A percentile compares a stretch with the other conserved stretches of the same genome.
phyloP scores from a whole-genome alignment of 2,888 invertebrate genomes.

The Fabriciana adippe region DNA sequence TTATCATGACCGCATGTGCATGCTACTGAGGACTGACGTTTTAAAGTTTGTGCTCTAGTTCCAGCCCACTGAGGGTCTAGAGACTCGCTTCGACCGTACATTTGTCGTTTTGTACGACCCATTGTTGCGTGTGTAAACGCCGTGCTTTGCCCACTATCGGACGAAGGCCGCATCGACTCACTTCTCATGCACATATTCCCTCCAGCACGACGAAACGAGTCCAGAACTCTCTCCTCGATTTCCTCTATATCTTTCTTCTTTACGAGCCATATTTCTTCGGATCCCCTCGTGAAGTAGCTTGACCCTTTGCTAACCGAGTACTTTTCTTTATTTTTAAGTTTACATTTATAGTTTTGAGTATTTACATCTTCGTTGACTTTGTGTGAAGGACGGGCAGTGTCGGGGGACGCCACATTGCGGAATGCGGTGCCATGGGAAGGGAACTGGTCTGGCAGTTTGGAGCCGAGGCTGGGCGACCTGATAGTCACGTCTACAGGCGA shows the following conservation, averaged over 20 bases:
- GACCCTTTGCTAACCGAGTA: conserved; percentile 74
- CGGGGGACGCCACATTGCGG: conserved; percentile 71
- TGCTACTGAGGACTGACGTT: conserved; percentile 72
- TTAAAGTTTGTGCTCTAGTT: conserved; percentile 66
- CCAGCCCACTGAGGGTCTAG: conserved; percentile 68
- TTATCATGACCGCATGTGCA: conserved; percentile 78
- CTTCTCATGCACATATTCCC: conserved; percentile 59
- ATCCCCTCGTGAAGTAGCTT: conserved; percentile 74
- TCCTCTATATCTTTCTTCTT: conserved; percentile 79
- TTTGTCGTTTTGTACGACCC: conserved; percentile 58
- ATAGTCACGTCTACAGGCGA: conserved; percentile 71
- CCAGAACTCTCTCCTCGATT: conserved; percentile 73
- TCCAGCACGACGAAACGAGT: conserved; percentile 71
- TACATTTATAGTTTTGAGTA: conserved; percentile 68
- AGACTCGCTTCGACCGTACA: conserved; percentile 72
- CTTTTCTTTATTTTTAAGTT: conserved; percentile 67
- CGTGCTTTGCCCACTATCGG: conserved; percentile 59
- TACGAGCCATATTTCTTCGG: conserved; percentile 78
- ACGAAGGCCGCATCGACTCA: conserved; percentile 58
- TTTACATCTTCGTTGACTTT: conserved; percentile 61
- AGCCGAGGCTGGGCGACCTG: conserved; percentile 72
- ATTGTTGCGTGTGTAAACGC: conserved; percentile 61
- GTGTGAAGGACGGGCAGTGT: conserved; percentile 51
- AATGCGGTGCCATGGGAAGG: conserved; percentile 77
- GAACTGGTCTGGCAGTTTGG: conserved; percentile 70